Evolutionary conservation across 2,113 vertebrate genomes (phyloP).

Genomic region (Cynocephalus volans): DNA sequence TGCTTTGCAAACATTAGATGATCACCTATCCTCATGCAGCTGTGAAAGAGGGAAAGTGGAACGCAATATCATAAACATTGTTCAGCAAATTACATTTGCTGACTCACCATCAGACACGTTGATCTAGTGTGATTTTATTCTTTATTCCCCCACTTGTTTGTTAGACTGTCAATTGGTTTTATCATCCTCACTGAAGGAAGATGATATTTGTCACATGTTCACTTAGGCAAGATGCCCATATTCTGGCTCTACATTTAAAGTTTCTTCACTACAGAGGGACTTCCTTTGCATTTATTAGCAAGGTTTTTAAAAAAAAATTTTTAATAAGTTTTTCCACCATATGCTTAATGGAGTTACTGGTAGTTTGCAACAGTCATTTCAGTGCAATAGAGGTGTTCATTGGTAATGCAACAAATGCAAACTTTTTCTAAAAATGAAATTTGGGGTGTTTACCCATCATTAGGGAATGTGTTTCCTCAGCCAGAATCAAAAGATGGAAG

Average conservation of each 20-base stretch:
- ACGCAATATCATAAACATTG: not conserved
- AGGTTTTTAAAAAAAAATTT: not conserved
- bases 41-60: not conserved
- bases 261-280: not conserved
- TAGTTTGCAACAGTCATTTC: not conserved
- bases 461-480: not conserved
- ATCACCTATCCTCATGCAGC: not conserved
- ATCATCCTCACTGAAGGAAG: not conserved
- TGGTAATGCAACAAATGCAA: not conserved
- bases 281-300: slow-evolving; percentile 17
- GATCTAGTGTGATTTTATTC: not conserved
- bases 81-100: not conserved
- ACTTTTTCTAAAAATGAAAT: slow-evolving; percentile 29
- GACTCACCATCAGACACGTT: not conserved
- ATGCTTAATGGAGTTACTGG: not conserved
- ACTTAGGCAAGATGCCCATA: not conserved
- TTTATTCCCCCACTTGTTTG: not conserved
- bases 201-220: not conserved
- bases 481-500: not conserved
- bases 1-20: not conserved
- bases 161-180: not conserved
- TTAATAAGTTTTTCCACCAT: not conserved
- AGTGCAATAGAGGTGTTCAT: not conserved
- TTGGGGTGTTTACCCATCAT: not conserved
- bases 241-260: not conserved